A percentile compares a stretch with the other conserved stretches of the same genome.
phyloP scores from a whole-genome alignment of 2,888 invertebrate genomes.

The Heliconius hortense region DNA sequence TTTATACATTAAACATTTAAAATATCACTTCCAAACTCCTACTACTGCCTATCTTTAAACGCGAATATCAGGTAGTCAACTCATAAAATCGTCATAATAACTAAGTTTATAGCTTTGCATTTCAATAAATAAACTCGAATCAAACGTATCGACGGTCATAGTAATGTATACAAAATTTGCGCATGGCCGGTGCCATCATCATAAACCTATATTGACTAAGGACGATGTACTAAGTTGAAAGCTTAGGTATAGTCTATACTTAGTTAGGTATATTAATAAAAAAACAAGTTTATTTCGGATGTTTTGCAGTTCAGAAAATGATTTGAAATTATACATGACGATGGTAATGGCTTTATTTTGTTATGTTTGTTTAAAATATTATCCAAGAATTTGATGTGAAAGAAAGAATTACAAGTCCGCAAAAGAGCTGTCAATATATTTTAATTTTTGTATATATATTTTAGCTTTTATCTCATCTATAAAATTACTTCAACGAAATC shows the following conservation, averaged over 20 bases:
- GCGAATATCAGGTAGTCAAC: constrained; percentile 41
- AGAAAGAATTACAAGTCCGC: no score
- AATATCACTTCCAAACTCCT: constrained; percentile 30
- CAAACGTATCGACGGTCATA: constrained; percentile 46
- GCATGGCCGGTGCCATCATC: constrained; percentile 34
- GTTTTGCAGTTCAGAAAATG: no score
- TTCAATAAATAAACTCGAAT: constrained; percentile 47
- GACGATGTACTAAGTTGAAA: constrained; percentile 4
- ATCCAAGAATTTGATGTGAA: no score
- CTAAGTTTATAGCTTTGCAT: constrained; percentile 43
- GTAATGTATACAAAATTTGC: constrained; percentile 50
- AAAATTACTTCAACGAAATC: no score
- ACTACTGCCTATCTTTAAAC: constrained; percentile 14
- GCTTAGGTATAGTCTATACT: constrained; percentile 27
- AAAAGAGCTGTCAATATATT: no score
- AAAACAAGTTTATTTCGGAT: background rate
- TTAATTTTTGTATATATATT: no score
- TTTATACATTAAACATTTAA: background rate
- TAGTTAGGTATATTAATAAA: background rate
- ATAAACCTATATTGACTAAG: constrained; percentile 43
- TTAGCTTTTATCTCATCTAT: no score
- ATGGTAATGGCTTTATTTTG: no score
- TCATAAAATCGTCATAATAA: constrained; percentile 43
- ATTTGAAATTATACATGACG: no score
- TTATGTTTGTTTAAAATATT: no score